phyloP scores from a whole-genome alignment of 2,888 invertebrate genomes.

The Dicyrtomina minuta region DNA sequence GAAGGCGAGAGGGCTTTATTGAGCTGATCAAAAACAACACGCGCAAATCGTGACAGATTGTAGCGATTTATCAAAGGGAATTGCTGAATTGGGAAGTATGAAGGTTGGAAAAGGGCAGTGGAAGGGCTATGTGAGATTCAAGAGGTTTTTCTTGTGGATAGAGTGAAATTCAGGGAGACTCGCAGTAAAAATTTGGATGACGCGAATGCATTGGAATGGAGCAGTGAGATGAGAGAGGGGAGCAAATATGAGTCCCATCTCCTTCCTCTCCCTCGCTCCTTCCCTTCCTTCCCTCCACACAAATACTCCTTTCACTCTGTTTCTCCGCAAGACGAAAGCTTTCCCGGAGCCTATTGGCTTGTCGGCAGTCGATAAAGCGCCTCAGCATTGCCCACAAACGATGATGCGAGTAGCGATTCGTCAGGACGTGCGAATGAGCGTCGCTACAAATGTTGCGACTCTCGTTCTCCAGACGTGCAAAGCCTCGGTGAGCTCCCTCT shows the following conservation, averaged over 20 bases:
- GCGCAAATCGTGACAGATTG: slow-evolving; percentile 53
- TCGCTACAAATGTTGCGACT: slow-evolving; percentile 53
- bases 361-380: slow-evolving; percentile 49
- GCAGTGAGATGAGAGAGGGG: slow-evolving; percentile 16
- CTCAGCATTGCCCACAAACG: slow-evolving; percentile 51
- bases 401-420: slow-evolving; percentile 48
- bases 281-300: background rate
- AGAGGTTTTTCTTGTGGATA: slow-evolving; percentile 38
- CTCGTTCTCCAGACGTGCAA: slow-evolving; percentile 25
- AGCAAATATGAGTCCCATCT: slow-evolving; percentile 23
- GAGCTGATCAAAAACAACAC: slow-evolving; percentile 52
- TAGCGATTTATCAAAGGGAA: slow-evolving; percentile 52
- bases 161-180: slow-evolving; percentile 9
- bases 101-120: slow-evolving; percentile 18
- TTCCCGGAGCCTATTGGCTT: slow-evolving; percentile 52
- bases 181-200: too few species aligned
- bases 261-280: slow-evolving; percentile 11
- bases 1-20: slow-evolving; percentile 44
- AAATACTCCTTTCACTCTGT: slow-evolving; percentile 22
- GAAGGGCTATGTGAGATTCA: slow-evolving; percentile 48
- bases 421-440: slow-evolving; percentile 53
- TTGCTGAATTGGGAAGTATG: slow-evolving; percentile 47
- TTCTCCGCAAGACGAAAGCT: slow-evolving; percentile 45
- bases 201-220: slow-evolving; percentile 2
- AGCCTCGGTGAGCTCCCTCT: slow-evolving; percentile 20